These are phyloP conservation scores for Drosophila bocki DNA, from an alignment of 1,140 invertebrate species.

Conservation along the genomic window DNA sequence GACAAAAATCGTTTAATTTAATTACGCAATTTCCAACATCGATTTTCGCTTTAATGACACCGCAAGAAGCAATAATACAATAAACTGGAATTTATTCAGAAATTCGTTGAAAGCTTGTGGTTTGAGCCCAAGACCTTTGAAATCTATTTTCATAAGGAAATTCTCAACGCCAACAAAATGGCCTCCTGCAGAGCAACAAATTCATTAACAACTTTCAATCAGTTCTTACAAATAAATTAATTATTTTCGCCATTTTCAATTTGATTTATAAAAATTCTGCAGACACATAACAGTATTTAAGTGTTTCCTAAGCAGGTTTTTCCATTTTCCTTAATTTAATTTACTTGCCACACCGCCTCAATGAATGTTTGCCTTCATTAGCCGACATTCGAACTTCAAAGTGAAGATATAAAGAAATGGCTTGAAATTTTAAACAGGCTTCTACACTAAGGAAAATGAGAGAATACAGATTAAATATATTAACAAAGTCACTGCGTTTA, in stretches of 20 bases:
- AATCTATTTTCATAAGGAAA: neutral
- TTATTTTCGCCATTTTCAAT: neutral
- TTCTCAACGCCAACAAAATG: neutral
- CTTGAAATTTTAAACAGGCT: neutral
- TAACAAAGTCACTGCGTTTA: neutral
- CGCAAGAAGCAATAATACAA: conserved; percentile 1
- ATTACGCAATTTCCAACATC: conserved; percentile 8
- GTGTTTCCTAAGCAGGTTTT: neutral
- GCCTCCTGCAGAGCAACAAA: conserved; percentile 8
- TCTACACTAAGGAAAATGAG: neutral
- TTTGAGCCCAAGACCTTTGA: neutral
- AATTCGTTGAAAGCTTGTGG: neutral
- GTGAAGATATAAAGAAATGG: conserved; percentile 46
- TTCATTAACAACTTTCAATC: conserved; percentile 19
- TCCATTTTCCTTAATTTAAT: conserved; percentile 15
- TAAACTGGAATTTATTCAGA: conserved; percentile 3
- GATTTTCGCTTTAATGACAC: neutral
- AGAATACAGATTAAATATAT: neutral
- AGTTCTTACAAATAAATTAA: neutral
- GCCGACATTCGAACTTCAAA: conserved; percentile 55
- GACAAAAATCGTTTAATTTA: neutral
- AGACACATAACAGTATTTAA: neutral
- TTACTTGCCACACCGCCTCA: conserved; percentile 4
- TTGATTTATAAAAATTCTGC: neutral
- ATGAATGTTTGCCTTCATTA: conserved; percentile 55